Percentiles rank a stretch among this genome's conserved stretches.
Conservation (phyloP, 2,888 invertebrate genomes). For the Brachycybe producta region DNA sequence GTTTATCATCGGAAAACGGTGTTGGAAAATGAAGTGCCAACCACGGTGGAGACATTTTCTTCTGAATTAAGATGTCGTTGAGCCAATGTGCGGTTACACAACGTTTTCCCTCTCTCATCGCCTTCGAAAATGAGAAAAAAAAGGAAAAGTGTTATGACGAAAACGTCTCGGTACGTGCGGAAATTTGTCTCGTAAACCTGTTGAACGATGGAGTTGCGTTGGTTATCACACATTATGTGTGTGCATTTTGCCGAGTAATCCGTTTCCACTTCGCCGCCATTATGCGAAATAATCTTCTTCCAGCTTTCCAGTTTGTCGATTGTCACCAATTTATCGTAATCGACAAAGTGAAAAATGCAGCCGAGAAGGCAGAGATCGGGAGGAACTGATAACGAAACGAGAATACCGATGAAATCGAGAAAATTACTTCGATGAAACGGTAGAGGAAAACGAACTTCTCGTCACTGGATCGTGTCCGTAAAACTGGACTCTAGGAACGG, state of each 20-base stretch:
- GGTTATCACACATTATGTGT: slow-evolving; percentile 81
- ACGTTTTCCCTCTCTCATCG: slow-evolving; percentile 48
- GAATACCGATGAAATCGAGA: background rate
- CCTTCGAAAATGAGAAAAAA: slow-evolving; percentile 28
- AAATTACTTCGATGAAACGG: background rate
- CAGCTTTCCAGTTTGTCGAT: slow-evolving; percentile 24
- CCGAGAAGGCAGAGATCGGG: slow-evolving; percentile 79
- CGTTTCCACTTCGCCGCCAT: slow-evolving; percentile 77
- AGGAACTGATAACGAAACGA: slow-evolving; percentile 43
- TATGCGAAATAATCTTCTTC: slow-evolving; percentile 49
- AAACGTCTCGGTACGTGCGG: background rate
- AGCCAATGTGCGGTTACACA: slow-evolving; percentile 80
- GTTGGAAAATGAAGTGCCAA: slow-evolving; percentile 79
- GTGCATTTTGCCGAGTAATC: slow-evolving; percentile 75
- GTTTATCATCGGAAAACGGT: slow-evolving; percentile 34
- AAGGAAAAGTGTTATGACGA: background rate
- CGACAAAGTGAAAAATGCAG: slow-evolving; percentile 80
- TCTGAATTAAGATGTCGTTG: slow-evolving; percentile 73
- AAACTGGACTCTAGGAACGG: slow-evolving; percentile 51
- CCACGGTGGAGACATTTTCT: slow-evolving; percentile 83
- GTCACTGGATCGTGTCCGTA: slow-evolving; percentile 87
- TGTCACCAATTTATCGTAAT: slow-evolving; percentile 47
- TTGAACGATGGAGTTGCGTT: slow-evolving; percentile 79
- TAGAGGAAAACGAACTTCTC: slow-evolving; percentile 42
- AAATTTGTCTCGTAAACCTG: no score